A percentile compares a stretch with the other conserved stretches of the same genome.
These are phyloP conservation scores for Papilio aristodemus DNA, from an alignment of 1,140 invertebrate species.

Conservation along the genomic window DNA sequence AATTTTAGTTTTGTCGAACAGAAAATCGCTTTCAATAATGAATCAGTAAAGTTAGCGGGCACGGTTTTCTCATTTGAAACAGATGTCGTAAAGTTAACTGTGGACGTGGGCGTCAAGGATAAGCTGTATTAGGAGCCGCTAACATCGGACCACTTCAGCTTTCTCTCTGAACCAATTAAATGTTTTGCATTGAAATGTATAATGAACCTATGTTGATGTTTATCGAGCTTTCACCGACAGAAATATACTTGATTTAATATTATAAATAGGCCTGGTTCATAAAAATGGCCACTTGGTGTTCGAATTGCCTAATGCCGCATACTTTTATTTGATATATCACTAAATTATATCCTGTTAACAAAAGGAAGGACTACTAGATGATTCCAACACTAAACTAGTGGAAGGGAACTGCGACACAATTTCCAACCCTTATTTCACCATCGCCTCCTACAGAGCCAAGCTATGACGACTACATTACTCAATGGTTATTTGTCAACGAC, in stretches of 20 bases:
- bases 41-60: neutral
- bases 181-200: neutral
- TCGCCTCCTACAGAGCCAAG: neutral
- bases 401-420: neutral
- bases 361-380: neutral
- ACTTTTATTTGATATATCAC: too few species aligned
- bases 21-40: neutral
- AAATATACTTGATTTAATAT: neutral
- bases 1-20: neutral
- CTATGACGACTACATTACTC: neutral
- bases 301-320: too few species aligned
- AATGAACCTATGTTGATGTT: neutral
- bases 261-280: too few species aligned
- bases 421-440: neutral
- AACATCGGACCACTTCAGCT: neutral
- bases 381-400: neutral
- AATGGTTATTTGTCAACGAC: neutral
- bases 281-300: too few species aligned
- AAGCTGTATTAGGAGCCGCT: neutral
- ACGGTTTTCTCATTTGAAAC: neutral
- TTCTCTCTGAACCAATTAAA: conserved; percentile 9
- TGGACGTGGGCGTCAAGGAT: neutral
- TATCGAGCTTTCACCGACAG: neutral
- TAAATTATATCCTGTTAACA: neutral
- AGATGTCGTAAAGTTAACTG: conserved; percentile 6